Evolutionary conservation across 1,140 invertebrate species (phyloP).

Genomic region (Sminthurinus signatus): DNA sequence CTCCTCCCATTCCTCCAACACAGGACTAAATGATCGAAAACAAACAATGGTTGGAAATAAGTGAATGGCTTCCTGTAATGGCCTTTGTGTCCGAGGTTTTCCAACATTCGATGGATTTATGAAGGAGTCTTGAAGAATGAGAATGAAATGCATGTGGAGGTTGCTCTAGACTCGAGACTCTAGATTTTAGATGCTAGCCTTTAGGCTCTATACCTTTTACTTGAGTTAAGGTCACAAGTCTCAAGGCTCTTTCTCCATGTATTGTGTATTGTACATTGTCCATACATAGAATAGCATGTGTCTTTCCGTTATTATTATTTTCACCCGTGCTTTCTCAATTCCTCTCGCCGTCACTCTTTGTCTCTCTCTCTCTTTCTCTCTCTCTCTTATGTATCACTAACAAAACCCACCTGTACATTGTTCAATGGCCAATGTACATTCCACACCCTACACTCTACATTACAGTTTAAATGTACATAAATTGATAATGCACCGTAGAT

Average conservation of each 20-base stretch:
- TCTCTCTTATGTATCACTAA: background rate
- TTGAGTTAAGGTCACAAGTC: no score
- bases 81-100: constrained; percentile 25
- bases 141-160: constrained; percentile 15
- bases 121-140: constrained; percentile 31
- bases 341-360: background rate
- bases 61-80: constrained; percentile 35
- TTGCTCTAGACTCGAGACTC: background rate
- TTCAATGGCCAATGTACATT: no score
- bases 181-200: no score
- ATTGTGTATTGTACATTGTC: no score
- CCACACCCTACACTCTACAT: no score
- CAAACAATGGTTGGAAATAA: constrained; percentile 38
- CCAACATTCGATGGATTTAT: constrained; percentile 31
- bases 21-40: constrained; percentile 36
- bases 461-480: no score
- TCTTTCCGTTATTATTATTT: background rate
- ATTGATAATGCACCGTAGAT: no score
- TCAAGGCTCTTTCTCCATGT: no score
- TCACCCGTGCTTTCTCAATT: background rate
- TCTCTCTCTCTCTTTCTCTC: background rate
- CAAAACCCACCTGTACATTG: constrained; percentile 21
- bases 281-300: no score
- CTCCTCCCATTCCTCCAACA: constrained; percentile 23
- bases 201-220: no score